Conservation (phyloP, 1,140 invertebrate genomes). For the silkworm (Bombyx mori) region DNA sequence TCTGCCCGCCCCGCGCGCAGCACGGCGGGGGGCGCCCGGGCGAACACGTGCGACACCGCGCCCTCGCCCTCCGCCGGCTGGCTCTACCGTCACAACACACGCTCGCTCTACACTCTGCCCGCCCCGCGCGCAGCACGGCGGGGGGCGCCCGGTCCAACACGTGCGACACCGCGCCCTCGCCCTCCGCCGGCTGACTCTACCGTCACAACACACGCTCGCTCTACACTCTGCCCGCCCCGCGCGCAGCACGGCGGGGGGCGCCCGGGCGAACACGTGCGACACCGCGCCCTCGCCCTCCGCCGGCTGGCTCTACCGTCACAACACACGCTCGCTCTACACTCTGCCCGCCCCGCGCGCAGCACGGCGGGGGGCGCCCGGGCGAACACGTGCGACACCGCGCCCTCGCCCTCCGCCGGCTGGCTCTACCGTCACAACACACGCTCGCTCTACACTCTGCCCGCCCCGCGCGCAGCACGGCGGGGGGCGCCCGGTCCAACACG, state of each 20-base stretch:
- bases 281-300: slow-evolving; percentile 19
- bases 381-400: slow-evolving; percentile 70
- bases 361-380: slow-evolving; percentile 88
- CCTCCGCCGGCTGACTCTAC: slow-evolving; percentile 67
- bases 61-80: slow-evolving; percentile 30
- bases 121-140: slow-evolving; percentile 79
- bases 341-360: slow-evolving; percentile 75
- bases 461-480: slow-evolving; percentile 81
- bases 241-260: slow-evolving; percentile 90
- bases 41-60: slow-evolving; percentile 72
- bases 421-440: slow-evolving; percentile 56
- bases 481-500: slow-evolving; percentile 85
- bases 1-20: slow-evolving; percentile 76
- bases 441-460: no score
- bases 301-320: background rate
- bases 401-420: slow-evolving; percentile 31
- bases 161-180: slow-evolving; percentile 32
- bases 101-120: no score
- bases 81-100: slow-evolving; percentile 56
- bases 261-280: slow-evolving; percentile 78
- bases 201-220: background rate
- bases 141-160: slow-evolving; percentile 87
- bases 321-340: slow-evolving; percentile 67
- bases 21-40: slow-evolving; percentile 87
- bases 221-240: no score